A percentile compares a stretch with the other conserved stretches of the same genome.
Conservation (phyloP, 2,797 vertebrate species). For the Rhynchotus rufescens region DNA sequence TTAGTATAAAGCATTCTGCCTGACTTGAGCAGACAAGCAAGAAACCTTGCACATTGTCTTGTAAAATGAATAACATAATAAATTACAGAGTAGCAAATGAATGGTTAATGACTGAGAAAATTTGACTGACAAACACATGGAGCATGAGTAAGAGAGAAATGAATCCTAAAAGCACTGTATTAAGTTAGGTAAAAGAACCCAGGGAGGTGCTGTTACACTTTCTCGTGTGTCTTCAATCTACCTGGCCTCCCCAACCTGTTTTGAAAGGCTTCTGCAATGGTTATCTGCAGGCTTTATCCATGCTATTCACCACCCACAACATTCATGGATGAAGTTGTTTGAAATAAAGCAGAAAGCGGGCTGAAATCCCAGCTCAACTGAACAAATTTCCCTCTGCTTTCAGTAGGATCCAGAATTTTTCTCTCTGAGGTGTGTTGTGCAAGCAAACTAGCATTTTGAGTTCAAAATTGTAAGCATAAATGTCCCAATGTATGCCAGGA, state of each 20-base stretch:
- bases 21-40: constrained; percentile 27
- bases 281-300: neutral
- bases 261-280: neutral
- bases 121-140: constrained; percentile 43
- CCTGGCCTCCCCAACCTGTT: neutral
- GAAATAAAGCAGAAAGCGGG: neutral
- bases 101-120: constrained; percentile 50
- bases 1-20: neutral
- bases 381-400: neutral
- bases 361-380: neutral
- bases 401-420: neutral
- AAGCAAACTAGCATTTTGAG: neutral
- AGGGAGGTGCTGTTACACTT: neutral
- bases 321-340: neutral
- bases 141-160: constrained; percentile 17
- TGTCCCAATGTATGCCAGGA: neutral
- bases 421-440: neutral
- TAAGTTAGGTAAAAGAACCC: neutral
- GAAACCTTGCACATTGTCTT: neutral
- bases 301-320: fast-evolving
- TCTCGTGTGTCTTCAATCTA: neutral
- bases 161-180: neutral
- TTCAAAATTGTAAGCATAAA: neutral
- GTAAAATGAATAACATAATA: constrained; percentile 16
- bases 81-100: constrained; percentile 34